Percentiles rank a stretch among this genome's conserved stretches.
Evolutionary conservation across 2,888 invertebrate genomes (phyloP).

Genomic region (Caradrina kadenii): DNA sequence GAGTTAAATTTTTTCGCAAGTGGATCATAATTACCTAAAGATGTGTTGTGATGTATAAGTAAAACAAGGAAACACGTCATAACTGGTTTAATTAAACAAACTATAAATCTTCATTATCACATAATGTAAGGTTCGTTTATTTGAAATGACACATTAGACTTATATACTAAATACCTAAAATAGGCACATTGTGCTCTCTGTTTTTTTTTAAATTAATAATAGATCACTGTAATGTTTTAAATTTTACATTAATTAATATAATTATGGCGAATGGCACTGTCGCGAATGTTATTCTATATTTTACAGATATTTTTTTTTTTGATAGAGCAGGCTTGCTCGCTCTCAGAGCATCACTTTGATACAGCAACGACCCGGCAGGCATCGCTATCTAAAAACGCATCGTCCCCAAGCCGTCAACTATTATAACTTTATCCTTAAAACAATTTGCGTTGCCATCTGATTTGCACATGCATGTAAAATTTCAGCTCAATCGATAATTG

Average conservation of each 20-base stretch:
- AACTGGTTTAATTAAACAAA: constrained; percentile 22
- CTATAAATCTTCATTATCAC: neutral
- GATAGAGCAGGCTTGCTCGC: neutral
- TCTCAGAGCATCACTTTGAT: neutral
- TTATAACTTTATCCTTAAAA: too few relatives aligned
- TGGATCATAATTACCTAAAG: too few relatives aligned
- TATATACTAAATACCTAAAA: neutral
- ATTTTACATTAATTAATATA: neutral
- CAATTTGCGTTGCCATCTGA: too few relatives aligned
- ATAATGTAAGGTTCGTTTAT: neutral
- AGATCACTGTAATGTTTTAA: constrained; percentile 10
- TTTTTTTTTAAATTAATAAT: neutral
- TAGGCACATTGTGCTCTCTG: neutral
- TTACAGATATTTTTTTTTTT: neutral
- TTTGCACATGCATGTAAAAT: too few relatives aligned
- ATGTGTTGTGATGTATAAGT: neutral
- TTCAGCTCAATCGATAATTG: too few relatives aligned
- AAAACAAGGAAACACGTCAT: constrained; percentile 7
- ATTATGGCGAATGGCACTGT: too few relatives aligned
- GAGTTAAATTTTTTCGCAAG: too few relatives aligned
- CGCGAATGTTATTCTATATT: neutral
- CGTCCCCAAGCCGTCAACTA: too few relatives aligned
- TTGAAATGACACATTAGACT: constrained; percentile 4
- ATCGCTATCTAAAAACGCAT: too few relatives aligned
- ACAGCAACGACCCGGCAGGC: too few relatives aligned